Conservation (phyloP, 2,113 vertebrate genomes). For the Aldabrachelys gigantea region DNA sequence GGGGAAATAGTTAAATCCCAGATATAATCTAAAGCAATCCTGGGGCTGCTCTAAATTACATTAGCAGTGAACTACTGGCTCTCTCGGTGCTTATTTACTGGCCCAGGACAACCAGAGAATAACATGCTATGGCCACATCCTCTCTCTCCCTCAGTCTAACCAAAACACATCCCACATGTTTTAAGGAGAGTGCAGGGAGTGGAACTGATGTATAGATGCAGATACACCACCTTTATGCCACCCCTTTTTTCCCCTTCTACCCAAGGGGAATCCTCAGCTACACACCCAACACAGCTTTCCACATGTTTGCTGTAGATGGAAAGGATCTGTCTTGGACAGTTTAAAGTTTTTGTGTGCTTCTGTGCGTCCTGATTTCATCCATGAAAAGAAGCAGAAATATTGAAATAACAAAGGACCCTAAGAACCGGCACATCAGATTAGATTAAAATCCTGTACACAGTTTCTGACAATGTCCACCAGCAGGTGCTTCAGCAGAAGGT, state of each 20-base stretch:
- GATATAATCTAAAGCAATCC: background rate
- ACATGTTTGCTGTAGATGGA: background rate
- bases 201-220: background rate
- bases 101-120: background rate
- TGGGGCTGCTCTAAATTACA: background rate
- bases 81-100: background rate
- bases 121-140: background rate
- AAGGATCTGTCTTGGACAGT: background rate
- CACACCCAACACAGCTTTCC: background rate
- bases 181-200: background rate
- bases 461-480: background rate
- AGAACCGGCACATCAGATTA: background rate
- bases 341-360: background rate
- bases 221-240: background rate
- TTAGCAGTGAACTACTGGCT: background rate
- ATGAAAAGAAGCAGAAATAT: background rate
- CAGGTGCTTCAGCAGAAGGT: background rate
- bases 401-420: background rate
- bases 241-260: background rate
- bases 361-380: background rate
- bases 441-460: background rate
- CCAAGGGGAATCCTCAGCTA: background rate
- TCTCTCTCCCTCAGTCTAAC: background rate
- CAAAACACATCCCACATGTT: background rate
- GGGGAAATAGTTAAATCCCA: background rate